Evolutionary conservation across 2,888 invertebrate genomes (phyloP).

Genomic region (Thyatira batis): DNA sequence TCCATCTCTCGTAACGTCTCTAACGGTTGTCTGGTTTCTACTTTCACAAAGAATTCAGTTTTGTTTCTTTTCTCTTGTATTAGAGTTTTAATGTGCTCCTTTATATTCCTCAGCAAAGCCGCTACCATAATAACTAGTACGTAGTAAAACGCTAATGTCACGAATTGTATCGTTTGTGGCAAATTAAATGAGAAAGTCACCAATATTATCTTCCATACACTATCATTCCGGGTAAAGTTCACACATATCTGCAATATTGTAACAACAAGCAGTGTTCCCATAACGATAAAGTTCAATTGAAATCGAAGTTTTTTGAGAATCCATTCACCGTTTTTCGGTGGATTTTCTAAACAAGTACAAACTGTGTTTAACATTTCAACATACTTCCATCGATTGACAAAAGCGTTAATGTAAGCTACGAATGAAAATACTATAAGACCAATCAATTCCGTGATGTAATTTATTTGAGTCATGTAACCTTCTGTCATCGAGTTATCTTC

Average conservation of each 20-base stretch:
- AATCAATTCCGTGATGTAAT: conserved; percentile 58
- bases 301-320: conserved; percentile 38
- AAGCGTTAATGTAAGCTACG: conserved; percentile 48
- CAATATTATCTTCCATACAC: conserved; percentile 58
- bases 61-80: conserved; percentile 20
- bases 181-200: conserved; percentile 52
- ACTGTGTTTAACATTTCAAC: conserved; percentile 56
- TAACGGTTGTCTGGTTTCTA: conserved; percentile 26
- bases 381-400: conserved; percentile 46
- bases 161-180: conserved; percentile 62
- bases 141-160: conserved; percentile 50
- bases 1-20: conserved; percentile 52
- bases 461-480: conserved; percentile 53
- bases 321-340: conserved; percentile 28
- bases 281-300: conserved; percentile 37
- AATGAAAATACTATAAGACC: conserved; percentile 38
- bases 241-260: conserved; percentile 43
- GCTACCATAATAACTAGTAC: conserved; percentile 48
- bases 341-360: conserved; percentile 37
- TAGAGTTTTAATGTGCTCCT: conserved; percentile 33
- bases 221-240: conserved; percentile 50
- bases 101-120: conserved; percentile 46
- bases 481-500: conserved; percentile 45
- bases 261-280: conserved; percentile 30
- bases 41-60: conserved; percentile 29